Conservation (phyloP, 2,888 invertebrate genomes). For the Lingula anatina region DNA sequence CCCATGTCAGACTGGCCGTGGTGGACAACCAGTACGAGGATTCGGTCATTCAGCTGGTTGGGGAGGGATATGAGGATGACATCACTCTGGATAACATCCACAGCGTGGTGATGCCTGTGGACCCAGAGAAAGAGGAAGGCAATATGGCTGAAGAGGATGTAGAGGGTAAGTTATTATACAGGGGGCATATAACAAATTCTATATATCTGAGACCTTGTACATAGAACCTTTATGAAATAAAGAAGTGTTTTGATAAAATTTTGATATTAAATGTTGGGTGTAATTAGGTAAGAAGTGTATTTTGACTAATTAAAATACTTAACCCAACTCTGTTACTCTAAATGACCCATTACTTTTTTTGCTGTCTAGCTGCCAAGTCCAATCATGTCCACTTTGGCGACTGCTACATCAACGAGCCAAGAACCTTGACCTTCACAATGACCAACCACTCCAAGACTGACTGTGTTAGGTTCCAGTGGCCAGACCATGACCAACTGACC, state of each 20-base stretch:
- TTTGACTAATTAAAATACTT: too few species aligned
- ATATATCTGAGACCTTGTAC: too few species aligned
- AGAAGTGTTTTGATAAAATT: too few species aligned
- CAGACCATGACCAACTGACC: constrained; percentile 46
- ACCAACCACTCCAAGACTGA: constrained; percentile 48
- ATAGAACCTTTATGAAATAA: too few species aligned
- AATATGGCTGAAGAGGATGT: constrained; percentile 49
- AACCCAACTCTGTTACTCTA: too few species aligned
- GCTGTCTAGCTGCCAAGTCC: constrained; percentile 49
- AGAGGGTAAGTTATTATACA: constrained; percentile 21
- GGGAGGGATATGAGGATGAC: constrained; percentile 55
- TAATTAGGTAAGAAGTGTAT: too few species aligned
- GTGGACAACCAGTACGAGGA: constrained; percentile 60
- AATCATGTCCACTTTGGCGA: constrained; percentile 51
- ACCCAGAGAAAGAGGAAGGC: constrained; percentile 38
- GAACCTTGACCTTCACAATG: constrained; percentile 44
- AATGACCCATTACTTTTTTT: too few species aligned
- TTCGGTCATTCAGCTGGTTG: constrained; percentile 53
- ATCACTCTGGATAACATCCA: constrained; percentile 55
- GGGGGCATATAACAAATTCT: too few species aligned
- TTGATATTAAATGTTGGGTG: too few species aligned
- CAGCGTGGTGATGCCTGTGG: constrained; percentile 20
- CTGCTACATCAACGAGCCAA: constrained; percentile 44
- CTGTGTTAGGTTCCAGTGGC: constrained; percentile 45
- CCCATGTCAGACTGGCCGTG: constrained; percentile 53